Base-by-base conservation (phyloP, 2,113 vertebrate species). In the Lophotis ruficrista region DNA sequence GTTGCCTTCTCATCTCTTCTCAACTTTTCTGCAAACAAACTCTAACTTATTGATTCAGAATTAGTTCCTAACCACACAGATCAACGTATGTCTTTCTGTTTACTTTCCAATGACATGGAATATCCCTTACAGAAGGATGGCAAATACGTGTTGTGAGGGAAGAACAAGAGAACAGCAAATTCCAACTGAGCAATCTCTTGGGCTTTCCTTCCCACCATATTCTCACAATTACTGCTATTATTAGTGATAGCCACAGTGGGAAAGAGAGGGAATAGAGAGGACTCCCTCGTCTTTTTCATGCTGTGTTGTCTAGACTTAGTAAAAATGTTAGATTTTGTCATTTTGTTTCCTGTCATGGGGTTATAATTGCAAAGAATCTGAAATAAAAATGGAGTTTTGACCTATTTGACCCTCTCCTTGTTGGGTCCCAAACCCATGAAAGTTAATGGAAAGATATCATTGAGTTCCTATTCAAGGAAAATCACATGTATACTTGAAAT, bases 301-400 rank as follows among this genome's bases (percentile, higher is more conserved):
- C 94, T 96, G 94, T 90, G 92, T 94, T 93, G 96, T 97, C 95
- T 96, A 95, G 96, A 96, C 96, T 93, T 84, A 47, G 35, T 43
- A 95, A 95, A 85, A 97, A 96, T 90, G 84, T 90, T 92, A 73
- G 68, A 88, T 95, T 83, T 94, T 93, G 92, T 94, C 83, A 89
- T 93, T 37, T 27, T 71, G 24, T 57, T 92, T 94, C 56, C 56
- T 92, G 64, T 96, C 23, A 3, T 66, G 48, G 51, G 83, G 60
- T 66, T 86, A 35, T 25, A 66, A 95, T 75, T 81, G 64, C 68
- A 68, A 56, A 60, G 80, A 78, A 82, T 92, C 61, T 93, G 68
- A 92, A 95, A 79, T 56, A 81, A 73, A 96, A 95, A 58, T 48
- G 66, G 71, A 60, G n/a, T 73, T 85, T 86, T 90, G 82, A 94